Base-by-base conservation (phyloP, 2,797 vertebrate genomes). In the Numenius phaeopus region DNA sequence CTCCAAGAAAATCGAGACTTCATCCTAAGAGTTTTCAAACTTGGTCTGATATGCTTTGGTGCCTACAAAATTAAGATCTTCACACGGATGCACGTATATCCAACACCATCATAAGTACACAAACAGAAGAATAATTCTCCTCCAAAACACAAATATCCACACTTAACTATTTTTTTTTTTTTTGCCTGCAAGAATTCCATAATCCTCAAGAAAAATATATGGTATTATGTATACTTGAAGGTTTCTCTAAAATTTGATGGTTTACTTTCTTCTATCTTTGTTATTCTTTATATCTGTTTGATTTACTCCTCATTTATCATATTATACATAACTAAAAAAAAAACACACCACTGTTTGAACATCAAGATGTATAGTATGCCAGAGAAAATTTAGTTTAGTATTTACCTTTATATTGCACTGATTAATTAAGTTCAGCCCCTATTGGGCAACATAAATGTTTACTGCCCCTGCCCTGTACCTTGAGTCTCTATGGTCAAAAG, bases 61-160 rank as follows among this genome's bases (percentile, higher is more conserved):
- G 21, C 21, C 79, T 22, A 32, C 5, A 58, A 39, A 50, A 73
- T 17, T 5, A 44, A 86, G 5, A 34, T 15, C 44, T 78, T 75
- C 21, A 58, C 9, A 23, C 1, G 17, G 42, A 62, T 42, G 18
- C 4, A 24, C 1, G 0, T 23, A 46, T 14, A 61, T 21, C 11
- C 24, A 72, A 54, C 15, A 50, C 8, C 24, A 87, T 12, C 22
- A 0, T 2, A 76, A 81, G 26, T 1, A 7, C 6, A 50, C 66
- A 29, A 78, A 61, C 5, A 70, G 16, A 75, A 5, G 2, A 85
- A 17, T 1, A 65, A 55, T 42, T 83, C 18, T 66, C 24, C 80
- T 70, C 30, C 37, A 77, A 89, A 83, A 78, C 7, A 42, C 13
- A 50, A 42, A 27, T 5, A 90, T 7, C 14, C n/a, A 83, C 23